These are phyloP conservation scores for Drosophila emarginata DNA, from an alignment of 2,888 invertebrate genomes.

Conservation along the genomic window DNA sequence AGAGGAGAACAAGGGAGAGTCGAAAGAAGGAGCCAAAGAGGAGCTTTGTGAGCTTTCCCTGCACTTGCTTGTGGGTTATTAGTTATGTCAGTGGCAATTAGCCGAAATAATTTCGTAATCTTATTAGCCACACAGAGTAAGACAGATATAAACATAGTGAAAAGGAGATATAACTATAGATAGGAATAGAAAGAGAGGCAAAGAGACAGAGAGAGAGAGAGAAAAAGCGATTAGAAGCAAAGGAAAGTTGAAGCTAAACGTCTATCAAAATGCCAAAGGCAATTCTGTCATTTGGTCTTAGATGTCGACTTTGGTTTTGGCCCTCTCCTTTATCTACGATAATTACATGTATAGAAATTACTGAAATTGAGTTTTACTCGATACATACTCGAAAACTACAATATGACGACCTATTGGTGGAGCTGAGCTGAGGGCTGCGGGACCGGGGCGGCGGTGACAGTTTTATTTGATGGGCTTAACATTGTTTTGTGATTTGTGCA, in stretches of 20 bases:
- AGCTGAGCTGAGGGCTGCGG: too few relatives aligned
- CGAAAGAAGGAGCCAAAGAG: not conserved
- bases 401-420: too few relatives aligned
- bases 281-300: constrained; percentile 3
- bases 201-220: not conserved
- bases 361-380: not conserved
- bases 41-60: constrained; percentile 34
- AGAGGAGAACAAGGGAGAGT: not conserved
- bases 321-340: not conserved
- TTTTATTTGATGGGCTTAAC: constrained; percentile 46
- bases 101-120: constrained; percentile 75
- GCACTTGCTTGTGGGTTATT: constrained; percentile 64
- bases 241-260: not conserved
- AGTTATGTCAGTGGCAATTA: constrained; percentile 76
- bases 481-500: constrained; percentile 33
- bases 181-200: not conserved
- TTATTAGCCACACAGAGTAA: constrained; percentile 36
- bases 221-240: not conserved
- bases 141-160: not conserved
- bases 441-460: not conserved
- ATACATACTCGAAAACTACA: not conserved
- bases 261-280: constrained; percentile 1
- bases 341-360: constrained; percentile 19
- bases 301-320: not conserved
- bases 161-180: not conserved